Base-by-base conservation (phyloP, 2,797 vertebrate genomes). In the Coregonus ussuriensis region DNA sequence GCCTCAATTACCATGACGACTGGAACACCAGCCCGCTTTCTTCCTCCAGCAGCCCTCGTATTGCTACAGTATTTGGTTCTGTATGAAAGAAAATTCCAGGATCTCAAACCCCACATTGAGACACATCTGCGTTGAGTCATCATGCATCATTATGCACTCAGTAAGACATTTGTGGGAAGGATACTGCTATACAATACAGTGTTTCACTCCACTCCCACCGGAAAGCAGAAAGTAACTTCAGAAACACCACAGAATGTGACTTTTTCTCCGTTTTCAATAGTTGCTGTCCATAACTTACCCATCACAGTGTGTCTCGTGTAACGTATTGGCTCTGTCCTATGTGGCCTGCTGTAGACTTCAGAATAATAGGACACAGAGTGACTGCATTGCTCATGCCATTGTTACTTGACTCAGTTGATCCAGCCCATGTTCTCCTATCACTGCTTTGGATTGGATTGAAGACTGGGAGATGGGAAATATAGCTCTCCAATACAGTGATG, bases 1-100 rank as follows among this genome's bases (percentile, higher is more conserved):
- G 70, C 85, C 74, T 87, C 81, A 35, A 69, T 81, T 87, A 31
- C 72, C 75, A 74, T 29, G 41, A 76, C 76, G 72, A 51, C 82
- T 25, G 33, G 41, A 65, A 72, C 63, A 75, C 18, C 18, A 59
- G 56, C 7, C 56, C n/a, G 56, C 56, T 59, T n/a, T 21, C 18
- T n/a, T 56, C 54, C 18, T 3, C 54, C n/a, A n/a, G 18, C 56
- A 59, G 56, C n/a, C 56, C n/a, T 59, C n/a, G n/a, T 59, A n/a
- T 59, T 59, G 14, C 56, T 59, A 56, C 16, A 59, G 56, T 59
- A 59, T 59, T n/a, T 59, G 56, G 56, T 59, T 6, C n/a, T 59
- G 56, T 59, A 59, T 59, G 56, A 59, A 47, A 47, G 41, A 47
- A 47, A 47, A 47, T 47, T 47, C 41, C 41, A 47, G 41, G 41